Evolutionary conservation across 2,797 vertebrate genomes (phyloP).

Genomic region (Pteronotus mesoamericanus): DNA sequence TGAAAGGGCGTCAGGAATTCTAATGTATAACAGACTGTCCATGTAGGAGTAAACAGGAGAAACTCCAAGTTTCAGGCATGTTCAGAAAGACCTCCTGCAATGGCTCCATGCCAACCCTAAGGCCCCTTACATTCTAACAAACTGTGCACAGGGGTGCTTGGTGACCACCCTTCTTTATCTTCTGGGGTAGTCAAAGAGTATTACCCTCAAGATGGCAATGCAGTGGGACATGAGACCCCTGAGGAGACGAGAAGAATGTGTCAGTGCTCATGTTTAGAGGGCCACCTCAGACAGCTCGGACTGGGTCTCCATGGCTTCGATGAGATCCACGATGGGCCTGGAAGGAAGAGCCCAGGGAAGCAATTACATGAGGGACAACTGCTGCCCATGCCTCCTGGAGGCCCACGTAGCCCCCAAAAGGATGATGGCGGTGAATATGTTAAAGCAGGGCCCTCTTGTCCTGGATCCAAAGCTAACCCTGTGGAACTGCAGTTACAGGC

Average conservation of each 20-base stretch:
- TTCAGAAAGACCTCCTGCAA: background rate
- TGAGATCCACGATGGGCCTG: constrained; percentile 95
- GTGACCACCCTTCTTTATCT: background rate
- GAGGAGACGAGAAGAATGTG: constrained; percentile 46
- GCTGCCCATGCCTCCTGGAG: background rate
- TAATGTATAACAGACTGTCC: background rate
- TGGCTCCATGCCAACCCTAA: background rate
- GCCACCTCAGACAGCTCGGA: constrained; percentile 94
- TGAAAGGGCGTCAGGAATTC: background rate
- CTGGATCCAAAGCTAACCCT: background rate
- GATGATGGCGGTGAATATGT: no score
- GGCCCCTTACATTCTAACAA: background rate
- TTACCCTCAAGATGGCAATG: constrained; percentile 98
- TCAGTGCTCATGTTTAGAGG: background rate
- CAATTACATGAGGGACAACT: background rate
- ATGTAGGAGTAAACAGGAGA: background rate
- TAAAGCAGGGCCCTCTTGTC: background rate
- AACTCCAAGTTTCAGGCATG: background rate
- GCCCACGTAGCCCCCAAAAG: background rate
- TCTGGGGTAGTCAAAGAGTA: background rate
- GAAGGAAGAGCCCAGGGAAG: background rate
- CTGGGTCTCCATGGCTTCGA: constrained; percentile 93
- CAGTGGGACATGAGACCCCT: constrained; percentile 98
- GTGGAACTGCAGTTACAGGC: background rate
- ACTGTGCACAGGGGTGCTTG: accelerated